These are phyloP conservation scores for Cololabis saira DNA, from an alignment of 2,113 vertebrate species.

Conservation along the genomic window DNA sequence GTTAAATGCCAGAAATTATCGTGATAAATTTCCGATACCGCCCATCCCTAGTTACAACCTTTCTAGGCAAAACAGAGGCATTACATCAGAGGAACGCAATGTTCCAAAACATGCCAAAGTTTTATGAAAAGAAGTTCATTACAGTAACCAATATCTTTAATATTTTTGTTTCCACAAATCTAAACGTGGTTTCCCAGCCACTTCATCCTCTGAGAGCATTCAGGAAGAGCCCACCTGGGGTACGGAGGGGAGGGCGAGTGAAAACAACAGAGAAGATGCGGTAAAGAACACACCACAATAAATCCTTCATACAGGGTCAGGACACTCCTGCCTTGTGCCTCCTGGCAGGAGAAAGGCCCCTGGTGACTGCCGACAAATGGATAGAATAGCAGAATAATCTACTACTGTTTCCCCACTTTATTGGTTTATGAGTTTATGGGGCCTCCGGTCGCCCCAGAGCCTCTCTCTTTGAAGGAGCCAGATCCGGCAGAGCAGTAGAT, in stretches of 20 bases:
- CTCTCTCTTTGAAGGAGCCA: conserved; percentile 29
- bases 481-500: conserved; percentile 21
- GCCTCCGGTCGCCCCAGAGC: conserved; percentile 18
- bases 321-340: conserved; percentile 70
- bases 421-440: conserved; percentile 66
- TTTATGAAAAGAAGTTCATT: too few species aligned
- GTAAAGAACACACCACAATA: conserved; percentile 60
- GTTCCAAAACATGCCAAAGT: too few species aligned
- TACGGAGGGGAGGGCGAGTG: conserved; percentile 27
- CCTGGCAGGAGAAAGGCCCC: conserved; percentile 61
- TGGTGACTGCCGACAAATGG: conserved; percentile 70
- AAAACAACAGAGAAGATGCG: conserved; percentile 52
- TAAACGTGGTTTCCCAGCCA: not conserved
- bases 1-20: too few species aligned
- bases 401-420: conserved; percentile 67
- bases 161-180: too few species aligned
- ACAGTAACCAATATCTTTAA: too few species aligned
- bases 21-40: too few species aligned
- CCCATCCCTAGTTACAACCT: too few species aligned
- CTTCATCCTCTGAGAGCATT: conserved; percentile 34
- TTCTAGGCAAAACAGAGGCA: too few species aligned
- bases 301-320: conserved; percentile 69
- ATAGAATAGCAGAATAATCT: conserved; percentile 68
- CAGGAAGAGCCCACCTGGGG: conserved; percentile 31
- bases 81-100: too few species aligned